Conservation (phyloP, 2,888 invertebrate species). For the Heliconius aoede region DNA sequence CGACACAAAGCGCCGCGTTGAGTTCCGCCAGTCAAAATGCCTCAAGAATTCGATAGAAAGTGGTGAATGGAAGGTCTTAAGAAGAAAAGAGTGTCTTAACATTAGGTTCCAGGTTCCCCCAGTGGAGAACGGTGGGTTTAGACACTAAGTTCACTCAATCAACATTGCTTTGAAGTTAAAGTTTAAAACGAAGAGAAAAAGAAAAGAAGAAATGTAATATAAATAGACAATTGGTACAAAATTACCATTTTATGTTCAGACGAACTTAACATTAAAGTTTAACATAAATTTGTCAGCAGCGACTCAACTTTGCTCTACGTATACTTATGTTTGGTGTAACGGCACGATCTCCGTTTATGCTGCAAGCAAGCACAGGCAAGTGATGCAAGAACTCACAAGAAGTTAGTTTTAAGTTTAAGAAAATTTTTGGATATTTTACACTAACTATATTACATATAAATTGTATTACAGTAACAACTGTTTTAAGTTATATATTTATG, state of each 20-base stretch:
- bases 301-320: not conserved
- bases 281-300: slow-evolving; percentile 5
- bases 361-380: not conserved
- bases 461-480: too few species aligned
- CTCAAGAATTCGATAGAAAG: not conserved
- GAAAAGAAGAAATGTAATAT: too few species aligned
- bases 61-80: not conserved
- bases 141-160: too few species aligned
- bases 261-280: slow-evolving; percentile 6
- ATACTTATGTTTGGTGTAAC: not conserved
- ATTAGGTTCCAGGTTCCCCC: not conserved
- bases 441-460: too few species aligned
- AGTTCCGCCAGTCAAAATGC: not conserved
- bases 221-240: not conserved
- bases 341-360: not conserved
- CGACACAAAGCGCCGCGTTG: not conserved
- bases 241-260: not conserved
- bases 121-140: too few species aligned
- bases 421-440: slow-evolving; percentile 2
- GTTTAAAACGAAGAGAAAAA: not conserved
- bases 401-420: not conserved
- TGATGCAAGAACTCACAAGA: slow-evolving; percentile 4
- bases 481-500: too few species aligned
- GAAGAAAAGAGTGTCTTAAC: too few species aligned
- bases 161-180: too few species aligned